Percentiles rank a stretch among this genome's conserved stretches.
Conservation (phyloP, 2,888 invertebrate species). For the Coenonympha glycerion region DNA sequence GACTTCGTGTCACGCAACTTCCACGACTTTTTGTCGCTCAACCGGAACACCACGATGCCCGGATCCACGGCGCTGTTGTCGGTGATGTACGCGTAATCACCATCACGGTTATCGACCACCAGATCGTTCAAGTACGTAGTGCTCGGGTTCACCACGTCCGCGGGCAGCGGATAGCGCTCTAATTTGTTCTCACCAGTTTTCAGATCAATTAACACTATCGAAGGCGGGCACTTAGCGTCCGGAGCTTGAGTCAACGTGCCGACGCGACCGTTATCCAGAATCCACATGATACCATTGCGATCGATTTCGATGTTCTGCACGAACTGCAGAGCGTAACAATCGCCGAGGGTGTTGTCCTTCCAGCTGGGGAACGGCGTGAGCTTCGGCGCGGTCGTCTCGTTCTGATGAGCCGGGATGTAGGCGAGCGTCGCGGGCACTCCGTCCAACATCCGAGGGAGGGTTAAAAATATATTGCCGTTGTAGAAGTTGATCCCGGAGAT, state of each 20-base stretch:
- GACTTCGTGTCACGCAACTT: conserved; percentile 79
- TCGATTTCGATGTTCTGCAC: conserved; percentile 86
- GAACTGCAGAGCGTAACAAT: conserved; percentile 82
- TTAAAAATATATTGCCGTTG: conserved; percentile 80
- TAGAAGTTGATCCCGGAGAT: conserved; percentile 81
- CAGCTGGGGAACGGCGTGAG: conserved; percentile 83
- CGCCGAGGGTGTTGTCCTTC: conserved; percentile 79
- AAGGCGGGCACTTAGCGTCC: conserved; percentile 78
- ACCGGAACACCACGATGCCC: conserved; percentile 82
- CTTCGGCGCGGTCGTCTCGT: conserved; percentile 70
- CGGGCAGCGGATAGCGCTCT: conserved; percentile 78
- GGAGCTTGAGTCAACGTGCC: conserved; percentile 76
- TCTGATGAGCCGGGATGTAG: conserved; percentile 68
- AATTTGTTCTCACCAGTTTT: conserved; percentile 74
- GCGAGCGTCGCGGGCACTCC: conserved; percentile 84
- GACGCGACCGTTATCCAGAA: conserved; percentile 80
- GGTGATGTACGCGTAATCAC: conserved; percentile 83
- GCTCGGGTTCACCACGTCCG: conserved; percentile 73
- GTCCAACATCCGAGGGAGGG: conserved; percentile 80
- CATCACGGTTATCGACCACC: conserved; percentile 81
- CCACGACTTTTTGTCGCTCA: conserved; percentile 80
- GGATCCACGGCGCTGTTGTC: conserved; percentile 82
- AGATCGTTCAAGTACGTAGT: conserved; percentile 82
- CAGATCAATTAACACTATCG: conserved; percentile 80
- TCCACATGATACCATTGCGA: conserved; percentile 80